Evolutionary conservation across 1,140 invertebrate species (phyloP).

Genomic region (Gryon sp.): DNA sequence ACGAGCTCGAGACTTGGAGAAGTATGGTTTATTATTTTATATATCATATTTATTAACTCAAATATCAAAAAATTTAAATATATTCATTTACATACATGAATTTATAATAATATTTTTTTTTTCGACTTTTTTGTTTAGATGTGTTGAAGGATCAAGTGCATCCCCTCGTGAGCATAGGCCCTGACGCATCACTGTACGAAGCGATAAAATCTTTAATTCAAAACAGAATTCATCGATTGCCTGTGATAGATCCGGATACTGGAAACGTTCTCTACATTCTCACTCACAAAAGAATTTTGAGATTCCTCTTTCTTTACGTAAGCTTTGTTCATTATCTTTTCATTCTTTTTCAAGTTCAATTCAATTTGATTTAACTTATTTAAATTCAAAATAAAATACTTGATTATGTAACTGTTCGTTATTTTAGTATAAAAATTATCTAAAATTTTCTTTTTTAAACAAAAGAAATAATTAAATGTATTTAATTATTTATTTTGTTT

Average conservation of each 20-base stretch:
- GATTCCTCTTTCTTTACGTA: constrained; percentile 99
- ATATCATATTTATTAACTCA: too few relatives aligned
- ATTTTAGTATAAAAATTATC: too few relatives aligned
- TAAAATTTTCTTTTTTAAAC: too few relatives aligned
- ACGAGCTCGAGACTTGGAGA: constrained; percentile 97
- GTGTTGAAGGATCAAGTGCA: constrained; percentile 90
- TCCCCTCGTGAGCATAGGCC: constrained; percentile 91
- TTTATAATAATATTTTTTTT: constrained; percentile 3
- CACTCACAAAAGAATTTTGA: constrained; percentile 98
- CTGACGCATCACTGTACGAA: constrained; percentile 94
- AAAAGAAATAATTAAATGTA: too few relatives aligned
- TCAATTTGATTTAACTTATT: too few relatives aligned
- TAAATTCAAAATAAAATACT: too few relatives aligned
- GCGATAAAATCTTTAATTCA: constrained; percentile 95
- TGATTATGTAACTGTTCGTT: too few relatives aligned
- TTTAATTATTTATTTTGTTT: too few relatives aligned
- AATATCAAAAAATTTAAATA: too few relatives aligned
- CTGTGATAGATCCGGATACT: constrained; percentile 96
- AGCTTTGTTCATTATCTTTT: too few relatives aligned
- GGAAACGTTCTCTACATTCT: constrained; percentile 99
- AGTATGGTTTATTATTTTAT: constrained; percentile 82
- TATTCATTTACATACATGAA: background rate
- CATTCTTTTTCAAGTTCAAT: too few relatives aligned
- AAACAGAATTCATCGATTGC: constrained; percentile 97
- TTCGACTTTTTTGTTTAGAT: constrained; percentile 78